Percentiles rank a stretch among this genome's conserved stretches.
Evolutionary conservation across 1,140 invertebrate genomes (phyloP).

Genomic region (Ganaspis sp.): DNA sequence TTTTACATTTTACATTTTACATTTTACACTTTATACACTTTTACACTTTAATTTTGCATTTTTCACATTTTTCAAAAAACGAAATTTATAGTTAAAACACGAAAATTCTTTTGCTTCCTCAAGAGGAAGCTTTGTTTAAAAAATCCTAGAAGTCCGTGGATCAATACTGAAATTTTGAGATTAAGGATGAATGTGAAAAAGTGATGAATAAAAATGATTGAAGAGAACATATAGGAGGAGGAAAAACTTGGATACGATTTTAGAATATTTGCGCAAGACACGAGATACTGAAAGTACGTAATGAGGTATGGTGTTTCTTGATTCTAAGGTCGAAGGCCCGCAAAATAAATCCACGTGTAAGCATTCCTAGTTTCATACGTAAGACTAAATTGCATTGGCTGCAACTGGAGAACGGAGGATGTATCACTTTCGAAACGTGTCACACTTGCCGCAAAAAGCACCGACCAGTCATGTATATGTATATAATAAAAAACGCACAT

Average conservation of each 20-base stretch:
- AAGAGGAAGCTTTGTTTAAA: no score
- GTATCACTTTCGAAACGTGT: constrained; percentile 57
- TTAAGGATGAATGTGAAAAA: not conserved
- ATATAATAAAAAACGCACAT: not conserved
- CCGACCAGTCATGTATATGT: constrained; percentile 14
- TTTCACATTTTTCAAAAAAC: no score
- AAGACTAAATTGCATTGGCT: constrained; percentile 47
- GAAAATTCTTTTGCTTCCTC: no score
- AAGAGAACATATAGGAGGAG: not conserved
- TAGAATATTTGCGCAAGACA: not conserved
- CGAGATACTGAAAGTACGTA: constrained; percentile 15
- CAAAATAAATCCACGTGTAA: constrained; percentile 55
- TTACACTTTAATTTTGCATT: no score
- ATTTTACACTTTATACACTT: no score
- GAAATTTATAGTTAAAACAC: no score
- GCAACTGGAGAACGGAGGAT: constrained; percentile 50
- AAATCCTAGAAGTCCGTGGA: not conserved
- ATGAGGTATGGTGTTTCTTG: constrained; percentile 15
- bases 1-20: no score
- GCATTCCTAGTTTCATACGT: constrained; percentile 49
- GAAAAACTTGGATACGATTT: not conserved
- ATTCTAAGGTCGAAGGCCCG: constrained; percentile 53
- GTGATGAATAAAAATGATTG: not conserved
- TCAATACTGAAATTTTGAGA: not conserved
- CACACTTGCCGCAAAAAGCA: constrained; percentile 48